These are phyloP conservation scores for Enoplolaimus lenunculus DNA, from an alignment of 2,888 invertebrate genomes.

Conservation along the genomic window DNA sequence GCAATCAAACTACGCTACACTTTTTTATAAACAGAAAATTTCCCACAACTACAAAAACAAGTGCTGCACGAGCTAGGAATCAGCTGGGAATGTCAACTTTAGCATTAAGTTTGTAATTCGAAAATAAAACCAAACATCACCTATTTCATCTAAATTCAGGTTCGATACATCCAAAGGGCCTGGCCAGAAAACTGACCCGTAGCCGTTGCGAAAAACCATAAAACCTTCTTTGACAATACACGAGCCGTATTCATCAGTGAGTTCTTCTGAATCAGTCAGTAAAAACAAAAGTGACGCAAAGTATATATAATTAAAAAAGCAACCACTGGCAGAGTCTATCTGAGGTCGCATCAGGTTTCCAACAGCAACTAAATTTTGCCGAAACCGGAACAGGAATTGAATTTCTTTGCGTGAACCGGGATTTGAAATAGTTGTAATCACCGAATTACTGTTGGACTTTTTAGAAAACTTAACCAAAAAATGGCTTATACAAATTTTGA, in stretches of 20 bases:
- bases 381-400: no score
- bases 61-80: no score
- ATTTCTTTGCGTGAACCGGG: no score
- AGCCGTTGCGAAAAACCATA: constrained; percentile 44
- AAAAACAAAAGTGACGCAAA: not conserved
- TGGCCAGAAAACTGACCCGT: constrained; percentile 46
- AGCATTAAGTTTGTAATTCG: no score
- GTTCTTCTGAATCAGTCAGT: no score
- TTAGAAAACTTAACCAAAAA: no score
- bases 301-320: not conserved
- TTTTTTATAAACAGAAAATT: not conserved
- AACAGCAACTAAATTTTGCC: no score
- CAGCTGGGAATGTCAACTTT: no score
- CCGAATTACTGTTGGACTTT: no score
- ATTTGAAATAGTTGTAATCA: no score
- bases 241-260: constrained; percentile 21
- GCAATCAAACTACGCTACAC: not conserved
- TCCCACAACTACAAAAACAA: not conserved
- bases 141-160: constrained; percentile 33
- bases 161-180: constrained; percentile 41
- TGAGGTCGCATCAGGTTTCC: not conserved
- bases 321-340: not conserved
- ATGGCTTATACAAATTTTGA: no score
- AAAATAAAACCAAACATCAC: no score
- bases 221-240: constrained; percentile 38